Evolutionary conservation across 1,140 invertebrate species (phyloP).

Genomic region (Charaxes varanes): DNA sequence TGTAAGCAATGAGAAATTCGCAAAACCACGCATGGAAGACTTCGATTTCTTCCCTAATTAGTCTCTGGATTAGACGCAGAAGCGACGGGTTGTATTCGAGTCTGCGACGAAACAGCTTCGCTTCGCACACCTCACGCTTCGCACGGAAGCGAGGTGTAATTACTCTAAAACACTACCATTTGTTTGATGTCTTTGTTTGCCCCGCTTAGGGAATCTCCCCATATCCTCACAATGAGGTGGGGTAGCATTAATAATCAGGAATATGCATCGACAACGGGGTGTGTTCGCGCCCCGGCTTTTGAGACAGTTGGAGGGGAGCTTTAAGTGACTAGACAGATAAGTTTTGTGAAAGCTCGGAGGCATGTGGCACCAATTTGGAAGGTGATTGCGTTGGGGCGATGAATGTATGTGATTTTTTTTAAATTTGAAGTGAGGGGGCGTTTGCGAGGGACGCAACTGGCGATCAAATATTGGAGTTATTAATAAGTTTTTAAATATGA

Average conservation of each 20-base stretch:
- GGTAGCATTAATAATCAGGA: constrained; percentile 69
- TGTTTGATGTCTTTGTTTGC: constrained; percentile 74
- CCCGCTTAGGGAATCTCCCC: constrained; percentile 68
- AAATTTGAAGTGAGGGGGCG: constrained; percentile 4
- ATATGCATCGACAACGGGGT: constrained; percentile 61
- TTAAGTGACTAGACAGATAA: constrained; percentile 24
- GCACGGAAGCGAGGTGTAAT: constrained; percentile 69
- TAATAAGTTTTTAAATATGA: neutral
- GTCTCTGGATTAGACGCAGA: constrained; percentile 25
- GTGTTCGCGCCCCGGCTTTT: constrained; percentile 26
- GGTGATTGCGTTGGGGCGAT: constrained; percentile 7
- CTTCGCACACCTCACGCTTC: constrained; percentile 63
- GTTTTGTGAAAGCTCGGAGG: constrained; percentile 16
- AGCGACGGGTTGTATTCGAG: constrained; percentile 32
- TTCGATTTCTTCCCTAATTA: constrained; percentile 26
- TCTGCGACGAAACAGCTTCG: constrained; percentile 31
- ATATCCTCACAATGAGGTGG: constrained; percentile 63
- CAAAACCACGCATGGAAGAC: constrained; percentile 10
- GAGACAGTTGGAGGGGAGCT: constrained; percentile 20
- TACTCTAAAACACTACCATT: constrained; percentile 74
- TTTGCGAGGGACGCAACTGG: neutral
- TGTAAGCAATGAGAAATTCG: constrained; percentile 7
- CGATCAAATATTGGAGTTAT: neutral
- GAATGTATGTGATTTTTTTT: constrained; percentile 8
- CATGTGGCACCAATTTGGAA: constrained; percentile 17